phyloP scores from a whole-genome alignment of 1,140 invertebrate genomes.

The Neotoxoptera formosana region DNA sequence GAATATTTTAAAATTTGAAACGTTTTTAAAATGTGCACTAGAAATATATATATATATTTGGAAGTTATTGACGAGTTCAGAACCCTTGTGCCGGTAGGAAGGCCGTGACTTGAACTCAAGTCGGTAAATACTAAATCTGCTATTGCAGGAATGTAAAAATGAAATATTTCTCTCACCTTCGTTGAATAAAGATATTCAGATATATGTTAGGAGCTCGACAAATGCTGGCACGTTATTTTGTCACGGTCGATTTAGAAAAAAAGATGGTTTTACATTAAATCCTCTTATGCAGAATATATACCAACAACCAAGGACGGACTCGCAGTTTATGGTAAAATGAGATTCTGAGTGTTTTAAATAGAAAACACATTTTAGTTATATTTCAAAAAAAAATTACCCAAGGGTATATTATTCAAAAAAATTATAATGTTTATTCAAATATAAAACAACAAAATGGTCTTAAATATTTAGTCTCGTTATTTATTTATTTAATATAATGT shows the following conservation, averaged over 20 bases:
- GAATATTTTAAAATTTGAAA: neutral
- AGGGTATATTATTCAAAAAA: neutral
- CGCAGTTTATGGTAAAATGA: neutral
- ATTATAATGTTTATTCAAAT: neutral
- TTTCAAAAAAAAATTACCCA: neutral
- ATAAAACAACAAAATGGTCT: neutral
- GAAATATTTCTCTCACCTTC: neutral
- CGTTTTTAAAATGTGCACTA: too few relatives aligned
- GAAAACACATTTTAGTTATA: neutral
- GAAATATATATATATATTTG: neutral
- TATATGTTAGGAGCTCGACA: neutral
- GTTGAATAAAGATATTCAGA: neutral
- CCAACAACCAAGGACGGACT: neutral
- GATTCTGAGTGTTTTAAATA: neutral
- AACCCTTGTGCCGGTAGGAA: neutral
- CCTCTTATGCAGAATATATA: constrained; percentile 6
- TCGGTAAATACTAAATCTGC: neutral
- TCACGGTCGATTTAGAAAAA: constrained; percentile 7
- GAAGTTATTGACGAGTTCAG: neutral
- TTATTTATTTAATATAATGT: neutral
- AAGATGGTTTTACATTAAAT: neutral
- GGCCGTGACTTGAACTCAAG: neutral
- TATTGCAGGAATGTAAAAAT: neutral
- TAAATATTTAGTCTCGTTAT: neutral
- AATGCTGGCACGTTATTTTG: neutral